These are phyloP conservation scores for Sebastes paucispinis DNA, from an alignment of 2,797 vertebrate species.

Conservation along the genomic window DNA sequence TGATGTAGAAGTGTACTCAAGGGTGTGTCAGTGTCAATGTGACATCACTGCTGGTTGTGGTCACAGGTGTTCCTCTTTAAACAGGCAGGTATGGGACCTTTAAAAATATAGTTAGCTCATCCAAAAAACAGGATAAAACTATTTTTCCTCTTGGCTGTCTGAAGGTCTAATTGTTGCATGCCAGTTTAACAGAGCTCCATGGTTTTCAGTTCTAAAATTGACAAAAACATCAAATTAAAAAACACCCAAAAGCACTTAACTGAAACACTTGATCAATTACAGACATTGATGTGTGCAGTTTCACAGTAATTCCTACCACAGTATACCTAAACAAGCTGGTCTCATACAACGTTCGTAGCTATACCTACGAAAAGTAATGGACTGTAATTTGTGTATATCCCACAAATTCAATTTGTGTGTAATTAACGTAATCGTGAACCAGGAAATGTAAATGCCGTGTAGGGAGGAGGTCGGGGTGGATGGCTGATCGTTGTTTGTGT, in stretches of 20 bases:
- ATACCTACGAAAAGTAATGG: too few relatives aligned
- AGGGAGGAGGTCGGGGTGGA: too few relatives aligned
- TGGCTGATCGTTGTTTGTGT: too few relatives aligned
- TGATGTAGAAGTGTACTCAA: background rate
- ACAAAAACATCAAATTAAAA: background rate
- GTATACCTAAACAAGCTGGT: too few relatives aligned
- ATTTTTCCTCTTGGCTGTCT: background rate
- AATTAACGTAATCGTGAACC: too few relatives aligned
- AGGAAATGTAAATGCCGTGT: too few relatives aligned
- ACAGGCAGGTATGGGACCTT: background rate
- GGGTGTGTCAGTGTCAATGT: background rate
- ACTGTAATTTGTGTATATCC: too few relatives aligned
- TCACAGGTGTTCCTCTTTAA: background rate
- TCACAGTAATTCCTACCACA: background rate
- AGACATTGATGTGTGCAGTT: background rate
- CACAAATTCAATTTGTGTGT: too few relatives aligned
- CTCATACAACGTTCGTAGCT: too few relatives aligned
- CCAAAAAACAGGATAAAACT: background rate
- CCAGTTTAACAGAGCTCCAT: background rate
- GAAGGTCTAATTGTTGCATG: background rate
- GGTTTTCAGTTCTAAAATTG: background rate
- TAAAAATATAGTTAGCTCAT: background rate
- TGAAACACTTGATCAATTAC: background rate
- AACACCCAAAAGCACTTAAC: background rate
- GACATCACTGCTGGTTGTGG: background rate